phyloP scores from a whole-genome alignment of 2,113 vertebrate species.

The Hystrix brachyura region DNA sequence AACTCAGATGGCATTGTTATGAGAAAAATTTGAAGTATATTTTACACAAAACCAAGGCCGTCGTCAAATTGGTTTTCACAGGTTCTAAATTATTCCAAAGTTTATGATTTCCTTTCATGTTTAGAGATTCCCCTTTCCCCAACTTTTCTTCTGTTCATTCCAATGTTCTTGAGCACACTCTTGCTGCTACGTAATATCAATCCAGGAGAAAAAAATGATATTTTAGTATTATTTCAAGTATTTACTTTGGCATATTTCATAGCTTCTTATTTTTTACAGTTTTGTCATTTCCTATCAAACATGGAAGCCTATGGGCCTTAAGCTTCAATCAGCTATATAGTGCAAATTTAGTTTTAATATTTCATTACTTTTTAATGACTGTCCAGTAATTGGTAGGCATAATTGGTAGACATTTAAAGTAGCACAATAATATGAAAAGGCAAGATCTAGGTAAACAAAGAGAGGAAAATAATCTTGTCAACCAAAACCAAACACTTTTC shows the following conservation, averaged over 20 bases:
- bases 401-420: background rate
- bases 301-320: background rate
- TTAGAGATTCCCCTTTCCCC: accelerated
- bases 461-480: background rate
- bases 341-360: background rate
- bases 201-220: no score
- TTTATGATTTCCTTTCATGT: background rate
- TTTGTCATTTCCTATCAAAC: background rate
- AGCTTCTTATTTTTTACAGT: background rate
- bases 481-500: no score
- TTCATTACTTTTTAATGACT: background rate
- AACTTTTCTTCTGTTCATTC: background rate
- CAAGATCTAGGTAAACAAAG: background rate
- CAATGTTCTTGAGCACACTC: background rate
- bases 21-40: background rate
- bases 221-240: background rate
- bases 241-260: background rate
- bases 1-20: background rate
- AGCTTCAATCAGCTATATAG: background rate
- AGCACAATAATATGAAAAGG: background rate
- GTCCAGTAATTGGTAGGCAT: background rate
- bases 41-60: background rate
- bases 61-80: no score
- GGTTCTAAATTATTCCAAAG: background rate
- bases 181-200: background rate